Percentiles rank a stretch among this genome's conserved stretches.
phyloP scores from a whole-genome alignment of 53 echinoderm and acorn worm species.

The Actinopyga echinites region DNA sequence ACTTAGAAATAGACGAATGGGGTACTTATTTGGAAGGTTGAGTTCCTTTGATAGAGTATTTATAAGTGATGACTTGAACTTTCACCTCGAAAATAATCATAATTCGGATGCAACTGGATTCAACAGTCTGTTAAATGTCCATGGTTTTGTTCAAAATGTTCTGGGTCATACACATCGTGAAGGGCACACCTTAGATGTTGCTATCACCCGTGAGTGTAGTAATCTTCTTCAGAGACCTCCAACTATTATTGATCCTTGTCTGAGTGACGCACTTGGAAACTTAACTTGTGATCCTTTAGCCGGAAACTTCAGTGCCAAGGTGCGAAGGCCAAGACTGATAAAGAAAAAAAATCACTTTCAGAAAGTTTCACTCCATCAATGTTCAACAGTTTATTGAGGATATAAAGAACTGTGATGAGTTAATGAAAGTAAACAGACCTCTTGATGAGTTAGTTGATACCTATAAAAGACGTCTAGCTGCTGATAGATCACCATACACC shows the following conservation, averaged over 20 bases:
- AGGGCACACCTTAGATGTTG: too few relatives aligned
- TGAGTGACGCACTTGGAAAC: conserved; percentile 13
- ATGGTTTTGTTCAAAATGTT: too few relatives aligned
- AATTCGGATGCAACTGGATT: too few relatives aligned
- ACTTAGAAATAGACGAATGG: neutral
- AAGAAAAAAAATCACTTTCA: conserved; percentile 4
- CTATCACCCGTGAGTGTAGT: too few relatives aligned
- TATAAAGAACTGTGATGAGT: neutral
- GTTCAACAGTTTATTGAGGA: conserved; percentile 7
- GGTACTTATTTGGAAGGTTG: neutral
- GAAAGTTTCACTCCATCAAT: conserved; percentile 4
- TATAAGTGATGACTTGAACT: too few relatives aligned
- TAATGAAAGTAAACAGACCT: neutral
- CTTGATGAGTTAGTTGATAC: neutral
- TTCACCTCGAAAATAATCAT: too few relatives aligned
- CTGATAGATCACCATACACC: neutral
- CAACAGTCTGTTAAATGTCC: too few relatives aligned
- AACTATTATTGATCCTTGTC: neutral
- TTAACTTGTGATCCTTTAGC: conserved; percentile 25
- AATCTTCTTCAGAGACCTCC: neutral
- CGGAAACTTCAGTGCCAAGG: neutral
- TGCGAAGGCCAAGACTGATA: too few relatives aligned
- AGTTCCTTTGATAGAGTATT: too few relatives aligned
- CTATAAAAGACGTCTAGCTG: neutral
- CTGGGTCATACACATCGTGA: too few relatives aligned